phyloP scores from a whole-genome alignment of 2,888 invertebrate genomes.

The Sipunculus nudus region DNA sequence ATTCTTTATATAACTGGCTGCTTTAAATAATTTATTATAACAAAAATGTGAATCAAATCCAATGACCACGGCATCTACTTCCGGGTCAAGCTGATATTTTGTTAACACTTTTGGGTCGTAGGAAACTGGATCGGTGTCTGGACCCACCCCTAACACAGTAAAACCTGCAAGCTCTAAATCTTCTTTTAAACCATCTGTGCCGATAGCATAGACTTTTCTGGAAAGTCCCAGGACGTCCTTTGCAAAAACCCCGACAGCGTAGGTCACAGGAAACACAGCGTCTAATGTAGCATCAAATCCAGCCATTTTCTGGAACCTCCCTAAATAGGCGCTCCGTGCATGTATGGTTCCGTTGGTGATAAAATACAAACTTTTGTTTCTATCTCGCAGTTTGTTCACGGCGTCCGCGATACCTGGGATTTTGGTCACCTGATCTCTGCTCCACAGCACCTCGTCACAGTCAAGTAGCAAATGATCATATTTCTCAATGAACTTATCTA shows the following conservation, averaged over 20 bases:
- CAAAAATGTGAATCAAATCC: conserved; percentile 94
- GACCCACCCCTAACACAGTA: conserved; percentile 76
- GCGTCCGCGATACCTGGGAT: conserved; percentile 44
- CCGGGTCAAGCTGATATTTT: conserved; percentile 41
- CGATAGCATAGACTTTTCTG: conserved; percentile 84
- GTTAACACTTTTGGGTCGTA: conserved; percentile 40
- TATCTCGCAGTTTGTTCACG: conserved; percentile 37
- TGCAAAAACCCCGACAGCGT: conserved; percentile 81
- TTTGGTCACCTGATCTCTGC: conserved; percentile 47
- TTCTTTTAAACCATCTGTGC: conserved; percentile 81
- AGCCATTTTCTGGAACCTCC: conserved; percentile 40
- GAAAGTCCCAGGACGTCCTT: conserved; percentile 75
- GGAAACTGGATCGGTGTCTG: conserved; percentile 46
- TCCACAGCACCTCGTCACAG: conserved; percentile 56
- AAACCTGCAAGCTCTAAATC: conserved; percentile 86
- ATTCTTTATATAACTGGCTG: conserved; percentile 86
- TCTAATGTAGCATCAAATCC: conserved; percentile 66
- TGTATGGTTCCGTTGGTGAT: conserved; percentile 55
- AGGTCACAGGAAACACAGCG: conserved; percentile 83
- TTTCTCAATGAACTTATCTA: no score
- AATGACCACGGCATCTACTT: conserved; percentile 88
- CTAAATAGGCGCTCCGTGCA: conserved; percentile 36
- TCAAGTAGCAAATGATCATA: conserved; percentile 53
- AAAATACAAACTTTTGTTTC: conserved; percentile 46
- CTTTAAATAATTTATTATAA: conserved; percentile 90